phyloP scores from a whole-genome alignment of 2,888 invertebrate genomes.

The Drosophila nr. perissopoda region DNA sequence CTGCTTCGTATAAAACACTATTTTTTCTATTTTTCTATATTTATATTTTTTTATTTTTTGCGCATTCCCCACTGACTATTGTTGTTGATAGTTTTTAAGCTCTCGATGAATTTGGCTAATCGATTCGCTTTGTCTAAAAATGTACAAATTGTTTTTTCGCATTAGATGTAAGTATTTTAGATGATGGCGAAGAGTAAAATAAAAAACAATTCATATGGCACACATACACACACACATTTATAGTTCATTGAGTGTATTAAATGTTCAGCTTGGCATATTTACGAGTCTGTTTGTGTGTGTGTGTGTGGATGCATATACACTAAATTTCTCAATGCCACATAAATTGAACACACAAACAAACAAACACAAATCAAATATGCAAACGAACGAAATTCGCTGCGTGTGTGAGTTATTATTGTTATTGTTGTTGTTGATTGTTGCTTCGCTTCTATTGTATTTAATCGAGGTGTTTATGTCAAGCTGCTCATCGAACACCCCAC shows the following conservation, averaged over 20 bases:
- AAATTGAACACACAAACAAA: conserved; percentile 65
- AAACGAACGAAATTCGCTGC: conserved; percentile 67
- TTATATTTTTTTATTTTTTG: not conserved
- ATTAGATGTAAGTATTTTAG: conserved; percentile 39
- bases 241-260: conserved; percentile 64
- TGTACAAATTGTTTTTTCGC: conserved; percentile 32
- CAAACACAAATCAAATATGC: conserved; percentile 74
- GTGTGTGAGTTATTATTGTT: conserved; percentile 18
- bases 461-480: conserved; percentile 41
- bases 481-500: conserved; percentile 24
- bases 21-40: not conserved
- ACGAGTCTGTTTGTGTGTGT: conserved; percentile 61
- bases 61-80: not conserved
- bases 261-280: conserved; percentile 69
- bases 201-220: not conserved
- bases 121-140: conserved; percentile 17
- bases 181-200: conserved; percentile 21
- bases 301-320: conserved; percentile 45
- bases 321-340: conserved; percentile 75
- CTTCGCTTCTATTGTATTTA: conserved; percentile 12
- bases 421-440: conserved; percentile 5
- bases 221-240: conserved; percentile 10
- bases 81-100: conserved; percentile 7
- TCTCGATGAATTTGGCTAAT: conserved; percentile 13
- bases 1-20: not conserved